phyloP scores from a whole-genome alignment of 2,888 invertebrate genomes.

The Lobophora halterata region DNA sequence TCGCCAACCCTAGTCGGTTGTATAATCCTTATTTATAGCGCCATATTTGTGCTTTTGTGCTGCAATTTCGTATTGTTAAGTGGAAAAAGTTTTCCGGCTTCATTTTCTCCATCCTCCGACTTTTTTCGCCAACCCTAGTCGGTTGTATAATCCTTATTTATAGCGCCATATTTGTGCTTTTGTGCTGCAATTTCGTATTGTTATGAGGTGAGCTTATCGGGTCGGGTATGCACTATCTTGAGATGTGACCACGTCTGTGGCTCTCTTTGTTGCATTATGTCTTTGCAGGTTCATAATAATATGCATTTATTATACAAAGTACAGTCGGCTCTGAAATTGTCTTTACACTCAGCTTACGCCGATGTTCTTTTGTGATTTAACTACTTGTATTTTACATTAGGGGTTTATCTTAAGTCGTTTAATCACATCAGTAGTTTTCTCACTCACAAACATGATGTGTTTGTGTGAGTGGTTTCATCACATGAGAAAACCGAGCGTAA shows the following conservation, averaged over 20 bases:
- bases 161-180: conserved; percentile 30
- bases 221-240: conserved; percentile 25
- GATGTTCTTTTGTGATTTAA: too few species aligned
- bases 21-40: conserved; percentile 28
- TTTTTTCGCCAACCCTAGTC: conserved; percentile 8
- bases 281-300: too few species aligned
- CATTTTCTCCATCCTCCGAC: too few species aligned
- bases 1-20: conserved; percentile 14
- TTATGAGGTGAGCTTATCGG: conserved; percentile 25
- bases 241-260: conserved; percentile 4
- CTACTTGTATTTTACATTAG: too few species aligned
- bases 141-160: conserved; percentile 25
- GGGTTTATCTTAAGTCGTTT: too few species aligned
- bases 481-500: too few species aligned
- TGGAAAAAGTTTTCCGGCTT: conserved; percentile 24
- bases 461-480: too few species aligned
- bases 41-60: conserved; percentile 30
- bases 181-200: conserved; percentile 28
- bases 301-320: too few species aligned
- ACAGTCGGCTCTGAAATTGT: too few species aligned
- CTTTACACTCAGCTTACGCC: too few species aligned
- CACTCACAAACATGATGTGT: too few species aligned
- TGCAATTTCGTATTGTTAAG: conserved; percentile 27
- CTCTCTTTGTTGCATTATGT: conserved; percentile 4
- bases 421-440: too few species aligned